Percentiles rank a stretch among this genome's conserved stretches.
Conservation (phyloP, 2,888 invertebrate genomes). For the Ganaspis brasiliensis region DNA sequence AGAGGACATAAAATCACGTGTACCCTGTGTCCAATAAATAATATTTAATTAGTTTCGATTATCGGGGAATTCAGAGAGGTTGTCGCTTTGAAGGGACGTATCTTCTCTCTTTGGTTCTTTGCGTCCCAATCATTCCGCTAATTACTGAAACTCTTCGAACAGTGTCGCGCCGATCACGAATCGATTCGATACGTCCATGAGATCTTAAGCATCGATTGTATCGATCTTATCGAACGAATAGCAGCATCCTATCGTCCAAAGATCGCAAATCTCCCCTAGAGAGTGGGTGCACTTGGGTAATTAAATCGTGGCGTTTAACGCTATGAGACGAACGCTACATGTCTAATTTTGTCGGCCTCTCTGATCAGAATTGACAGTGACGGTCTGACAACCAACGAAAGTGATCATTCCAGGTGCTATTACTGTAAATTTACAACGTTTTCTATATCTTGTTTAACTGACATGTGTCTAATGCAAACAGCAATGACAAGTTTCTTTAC, state of each 20-base stretch:
- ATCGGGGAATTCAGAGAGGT: slow-evolving; percentile 35
- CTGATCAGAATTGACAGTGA: slow-evolving; percentile 33
- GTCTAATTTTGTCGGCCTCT: slow-evolving; percentile 22
- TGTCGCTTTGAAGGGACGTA: slow-evolving; percentile 30
- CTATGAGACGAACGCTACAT: background rate
- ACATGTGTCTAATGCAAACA: background rate
- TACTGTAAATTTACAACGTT: background rate
- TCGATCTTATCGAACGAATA: slow-evolving; percentile 60
- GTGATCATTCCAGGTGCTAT: background rate
- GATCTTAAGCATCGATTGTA: slow-evolving; percentile 66
- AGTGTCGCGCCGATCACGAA: slow-evolving; percentile 54
- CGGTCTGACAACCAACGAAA: background rate
- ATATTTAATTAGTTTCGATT: slow-evolving; percentile 44
- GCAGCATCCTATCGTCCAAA: slow-evolving; percentile 64
- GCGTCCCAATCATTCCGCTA: slow-evolving; percentile 67
- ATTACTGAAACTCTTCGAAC: slow-evolving; percentile 71
- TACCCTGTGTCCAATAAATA: slow-evolving; percentile 31
- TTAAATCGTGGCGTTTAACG: slow-evolving; percentile 68
- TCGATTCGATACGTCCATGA: slow-evolving; percentile 52
- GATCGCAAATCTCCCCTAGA: slow-evolving; percentile 62
- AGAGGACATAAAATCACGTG: slow-evolving; percentile 26
- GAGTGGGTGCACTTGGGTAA: slow-evolving; percentile 63
- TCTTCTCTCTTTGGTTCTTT: slow-evolving; percentile 38
- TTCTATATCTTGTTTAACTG: background rate
- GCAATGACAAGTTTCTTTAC: too few relatives aligned